Conservation (phyloP, 2,888 invertebrate species). For the Andricus quercusramuli region DNA sequence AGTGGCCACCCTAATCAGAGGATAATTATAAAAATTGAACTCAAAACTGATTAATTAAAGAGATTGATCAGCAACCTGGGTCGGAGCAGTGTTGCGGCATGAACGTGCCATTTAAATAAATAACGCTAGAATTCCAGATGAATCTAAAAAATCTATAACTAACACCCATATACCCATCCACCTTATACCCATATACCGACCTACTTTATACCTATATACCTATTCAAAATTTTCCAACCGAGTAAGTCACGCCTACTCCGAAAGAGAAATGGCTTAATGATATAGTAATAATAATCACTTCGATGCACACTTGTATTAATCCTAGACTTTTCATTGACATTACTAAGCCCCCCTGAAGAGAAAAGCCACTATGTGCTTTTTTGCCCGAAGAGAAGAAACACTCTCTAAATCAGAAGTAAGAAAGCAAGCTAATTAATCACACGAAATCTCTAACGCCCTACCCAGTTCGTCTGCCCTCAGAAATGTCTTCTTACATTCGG, state of each 20-base stretch:
- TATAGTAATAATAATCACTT: neutral
- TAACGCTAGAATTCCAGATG: too few relatives aligned
- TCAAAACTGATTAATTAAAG: neutral
- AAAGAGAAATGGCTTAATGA: too few relatives aligned
- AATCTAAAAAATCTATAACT: too few relatives aligned
- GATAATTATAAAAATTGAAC: neutral
- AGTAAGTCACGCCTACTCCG: too few relatives aligned
- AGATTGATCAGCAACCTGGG: too few relatives aligned
- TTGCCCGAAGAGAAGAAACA: constrained; percentile 15
- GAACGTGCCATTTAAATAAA: too few relatives aligned
- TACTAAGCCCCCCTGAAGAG: neutral
- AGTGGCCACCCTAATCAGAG: too few relatives aligned
- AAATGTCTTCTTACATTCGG: constrained; percentile 53
- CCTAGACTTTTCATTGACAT: neutral
- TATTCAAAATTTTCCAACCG: too few relatives aligned
- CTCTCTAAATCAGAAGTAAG: constrained; percentile 50
- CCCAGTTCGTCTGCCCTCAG: constrained; percentile 51
- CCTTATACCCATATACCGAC: too few relatives aligned
- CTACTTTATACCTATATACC: too few relatives aligned
- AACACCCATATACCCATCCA: too few relatives aligned
- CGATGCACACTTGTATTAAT: neutral
- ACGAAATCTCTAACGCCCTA: constrained; percentile 53
- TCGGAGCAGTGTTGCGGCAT: too few relatives aligned
- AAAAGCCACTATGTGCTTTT: neutral
- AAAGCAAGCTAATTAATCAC: constrained; percentile 61